Percentiles rank a stretch among this genome's conserved stretches.
phyloP scores from a whole-genome alignment of 2,797 vertebrate genomes.

The Antrozous pallidus region DNA sequence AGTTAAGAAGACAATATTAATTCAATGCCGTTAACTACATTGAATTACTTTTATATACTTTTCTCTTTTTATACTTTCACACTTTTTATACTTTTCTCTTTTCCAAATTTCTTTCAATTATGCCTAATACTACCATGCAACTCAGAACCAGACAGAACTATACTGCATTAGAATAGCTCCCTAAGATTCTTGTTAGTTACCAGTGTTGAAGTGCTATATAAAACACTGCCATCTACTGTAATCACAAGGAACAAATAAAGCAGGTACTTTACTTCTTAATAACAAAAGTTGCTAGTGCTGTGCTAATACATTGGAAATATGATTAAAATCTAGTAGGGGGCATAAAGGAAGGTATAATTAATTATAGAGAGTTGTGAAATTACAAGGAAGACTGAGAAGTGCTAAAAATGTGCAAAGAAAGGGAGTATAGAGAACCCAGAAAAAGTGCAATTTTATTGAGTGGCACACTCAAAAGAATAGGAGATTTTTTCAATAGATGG shows the following conservation, averaged over 20 bases:
- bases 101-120: neutral
- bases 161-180: neutral
- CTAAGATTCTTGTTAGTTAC: neutral
- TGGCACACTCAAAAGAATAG: neutral
- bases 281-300: neutral
- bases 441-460: neutral
- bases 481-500: neutral
- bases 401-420: neutral
- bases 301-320: neutral
- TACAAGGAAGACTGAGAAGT: neutral
- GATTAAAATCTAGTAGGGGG: neutral
- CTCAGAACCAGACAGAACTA: neutral
- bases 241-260: constrained; percentile 36
- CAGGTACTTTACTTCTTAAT: neutral
- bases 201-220: neutral
- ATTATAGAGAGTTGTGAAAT: neutral
- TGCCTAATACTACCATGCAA: neutral
- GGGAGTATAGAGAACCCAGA: neutral
- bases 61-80: neutral
- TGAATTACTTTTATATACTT: neutral
- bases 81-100: neutral
- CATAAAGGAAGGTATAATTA: neutral
- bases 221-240: constrained; percentile 63
- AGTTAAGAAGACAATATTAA: neutral
- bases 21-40: neutral